phyloP scores from a whole-genome alignment of 2,888 invertebrate species.

The Augiades crinisus region DNA sequence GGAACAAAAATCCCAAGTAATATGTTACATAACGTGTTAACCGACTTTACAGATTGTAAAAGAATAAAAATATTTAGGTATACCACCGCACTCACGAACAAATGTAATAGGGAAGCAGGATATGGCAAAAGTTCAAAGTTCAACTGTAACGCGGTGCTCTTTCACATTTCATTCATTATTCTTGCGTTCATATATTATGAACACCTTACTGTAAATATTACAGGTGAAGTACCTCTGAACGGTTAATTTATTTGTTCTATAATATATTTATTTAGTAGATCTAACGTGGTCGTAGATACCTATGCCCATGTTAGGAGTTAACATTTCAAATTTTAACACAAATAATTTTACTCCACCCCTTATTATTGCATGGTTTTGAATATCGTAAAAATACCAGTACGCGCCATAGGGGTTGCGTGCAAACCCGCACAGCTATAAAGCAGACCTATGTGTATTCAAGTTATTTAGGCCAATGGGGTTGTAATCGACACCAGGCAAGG shows the following conservation, averaged over 20 bases:
- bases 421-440: not conserved
- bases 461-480: not conserved
- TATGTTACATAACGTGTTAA: no score
- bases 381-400: no score
- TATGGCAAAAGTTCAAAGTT: slow-evolving; percentile 4
- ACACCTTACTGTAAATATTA: no score
- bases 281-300: no score
- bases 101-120: not conserved
- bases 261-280: no score
- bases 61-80: not conserved
- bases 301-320: no score
- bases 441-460: not conserved
- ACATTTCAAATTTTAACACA: no score
- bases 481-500: slow-evolving; percentile 4
- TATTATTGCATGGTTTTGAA: not conserved
- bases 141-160: not conserved
- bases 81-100: not conserved
- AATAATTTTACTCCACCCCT: no score
- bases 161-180: slow-evolving; percentile 11
- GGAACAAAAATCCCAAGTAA: no score
- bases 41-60: no score
- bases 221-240: no score
- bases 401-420: not conserved
- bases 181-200: not conserved
- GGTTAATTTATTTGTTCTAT: no score